These are phyloP conservation scores for Cinclus mexicanus DNA, from an alignment of 2,113 vertebrate genomes.

Conservation along the genomic window DNA sequence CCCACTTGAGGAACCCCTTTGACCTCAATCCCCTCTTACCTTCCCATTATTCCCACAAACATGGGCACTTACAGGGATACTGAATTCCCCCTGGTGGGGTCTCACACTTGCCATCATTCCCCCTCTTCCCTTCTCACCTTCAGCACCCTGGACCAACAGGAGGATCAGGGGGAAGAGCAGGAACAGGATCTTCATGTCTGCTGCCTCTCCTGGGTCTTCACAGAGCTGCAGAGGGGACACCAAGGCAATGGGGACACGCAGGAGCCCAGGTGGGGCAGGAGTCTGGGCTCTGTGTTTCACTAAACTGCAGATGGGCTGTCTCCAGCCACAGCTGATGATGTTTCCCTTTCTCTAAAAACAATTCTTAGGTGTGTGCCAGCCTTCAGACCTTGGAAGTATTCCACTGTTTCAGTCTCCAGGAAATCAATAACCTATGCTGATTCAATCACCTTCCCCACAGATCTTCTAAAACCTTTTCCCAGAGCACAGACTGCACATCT, in stretches of 20 bases:
- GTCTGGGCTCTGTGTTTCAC: not conserved
- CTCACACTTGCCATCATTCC: not conserved
- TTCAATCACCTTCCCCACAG: too few relatives aligned
- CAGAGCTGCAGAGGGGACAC: not conserved
- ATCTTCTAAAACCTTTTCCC: not conserved
- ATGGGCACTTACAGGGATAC: fast-evolving
- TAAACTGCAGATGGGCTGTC: not conserved
- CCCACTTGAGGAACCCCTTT: not conserved
- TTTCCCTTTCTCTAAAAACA: not conserved
- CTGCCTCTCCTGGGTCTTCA: not conserved
- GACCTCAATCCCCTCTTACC: too few relatives aligned
- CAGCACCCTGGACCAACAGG: not conserved
- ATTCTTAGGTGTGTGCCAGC: not conserved
- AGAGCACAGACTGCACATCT: too few relatives aligned
- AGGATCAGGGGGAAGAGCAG: not conserved
- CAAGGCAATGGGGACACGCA: not conserved
- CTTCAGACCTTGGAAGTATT: not conserved
- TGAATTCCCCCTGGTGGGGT: not conserved
- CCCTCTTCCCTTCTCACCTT: not conserved
- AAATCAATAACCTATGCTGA: not conserved
- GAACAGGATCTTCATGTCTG: not conserved
- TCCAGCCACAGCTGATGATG: fast-evolving
- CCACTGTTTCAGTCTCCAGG: too few relatives aligned
- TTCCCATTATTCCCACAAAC: not conserved
- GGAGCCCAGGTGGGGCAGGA: not conserved